Evolutionary conservation across 2,797 vertebrate genomes (phyloP).

Genomic region (Paedocypris micromegethes): DNA sequence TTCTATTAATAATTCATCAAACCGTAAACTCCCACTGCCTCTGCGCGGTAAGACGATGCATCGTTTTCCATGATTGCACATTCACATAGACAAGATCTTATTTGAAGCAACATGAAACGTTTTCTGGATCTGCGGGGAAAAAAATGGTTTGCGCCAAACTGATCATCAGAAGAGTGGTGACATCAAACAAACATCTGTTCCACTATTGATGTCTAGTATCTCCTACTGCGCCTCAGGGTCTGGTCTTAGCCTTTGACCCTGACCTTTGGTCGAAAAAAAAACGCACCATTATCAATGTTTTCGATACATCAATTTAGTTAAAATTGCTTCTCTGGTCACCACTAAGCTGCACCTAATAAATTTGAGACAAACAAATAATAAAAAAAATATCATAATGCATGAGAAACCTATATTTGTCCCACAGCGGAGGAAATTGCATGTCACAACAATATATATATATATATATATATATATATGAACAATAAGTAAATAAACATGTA

Average conservation of each 20-base stretch:
- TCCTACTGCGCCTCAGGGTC: conserved; percentile 2
- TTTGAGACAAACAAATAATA: no score
- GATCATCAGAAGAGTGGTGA: conserved; percentile 7
- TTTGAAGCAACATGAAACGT: not conserved
- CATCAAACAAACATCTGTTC: conserved; percentile 5
- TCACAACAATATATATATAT: no score
- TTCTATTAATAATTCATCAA: conserved; percentile 39
- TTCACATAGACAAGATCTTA: not conserved
- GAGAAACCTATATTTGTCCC: no score
- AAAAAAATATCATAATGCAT: no score
- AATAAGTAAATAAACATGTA: no score
- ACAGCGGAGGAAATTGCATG: no score
- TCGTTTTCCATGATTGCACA: not conserved
- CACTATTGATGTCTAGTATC: conserved; percentile 17
- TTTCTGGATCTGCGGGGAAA: not conserved
- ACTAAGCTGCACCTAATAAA: no score
- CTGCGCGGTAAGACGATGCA: conserved; percentile 2
- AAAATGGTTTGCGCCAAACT: not conserved
- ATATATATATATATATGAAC: no score
- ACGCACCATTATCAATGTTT: conserved; percentile 2
- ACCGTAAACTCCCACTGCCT: not conserved
- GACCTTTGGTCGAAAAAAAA: conserved; percentile 38
- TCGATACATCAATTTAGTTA: no score
- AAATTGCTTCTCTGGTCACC: no score
- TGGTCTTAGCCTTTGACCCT: conserved; percentile 44